phyloP scores from a whole-genome alignment of 2,888 invertebrate genomes.

The Nipponacmea schrenckii region DNA sequence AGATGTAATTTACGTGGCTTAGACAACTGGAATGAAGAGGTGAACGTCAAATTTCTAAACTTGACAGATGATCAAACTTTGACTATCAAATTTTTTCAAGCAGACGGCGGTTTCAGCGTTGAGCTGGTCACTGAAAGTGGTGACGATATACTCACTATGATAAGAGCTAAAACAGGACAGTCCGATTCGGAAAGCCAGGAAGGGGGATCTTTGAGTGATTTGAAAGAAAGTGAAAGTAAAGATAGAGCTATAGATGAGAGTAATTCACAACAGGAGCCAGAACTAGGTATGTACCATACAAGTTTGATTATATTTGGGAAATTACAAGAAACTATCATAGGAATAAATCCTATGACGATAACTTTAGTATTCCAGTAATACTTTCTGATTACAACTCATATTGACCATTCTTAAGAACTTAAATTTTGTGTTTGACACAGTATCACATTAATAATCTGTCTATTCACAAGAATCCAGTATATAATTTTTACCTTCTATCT shows the following conservation, averaged over 20 bases:
- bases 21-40: conserved; percentile 32
- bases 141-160: not conserved
- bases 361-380: no score
- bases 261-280: not conserved
- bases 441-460: no score
- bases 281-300: conserved; percentile 10
- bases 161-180: no score
- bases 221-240: conserved; percentile 4
- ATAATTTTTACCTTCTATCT: no score
- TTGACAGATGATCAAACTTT: conserved; percentile 36
- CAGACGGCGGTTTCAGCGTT: conserved; percentile 27
- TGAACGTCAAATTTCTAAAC: conserved; percentile 38
- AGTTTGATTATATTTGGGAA: not conserved
- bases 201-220: not conserved
- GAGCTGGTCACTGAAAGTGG: conserved; percentile 35
- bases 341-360: no score
- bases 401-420: no score
- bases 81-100: conserved; percentile 29
- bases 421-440: no score
- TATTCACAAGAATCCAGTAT: no score
- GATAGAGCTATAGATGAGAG: not conserved
- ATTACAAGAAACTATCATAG: no score
- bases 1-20: conserved; percentile 37
- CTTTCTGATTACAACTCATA: no score
- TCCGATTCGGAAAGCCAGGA: not conserved